Percentiles rank a stretch among this genome's conserved stretches.
Conservation (phyloP, 2,888 invertebrate genomes). For the Rotaria socialis region DNA sequence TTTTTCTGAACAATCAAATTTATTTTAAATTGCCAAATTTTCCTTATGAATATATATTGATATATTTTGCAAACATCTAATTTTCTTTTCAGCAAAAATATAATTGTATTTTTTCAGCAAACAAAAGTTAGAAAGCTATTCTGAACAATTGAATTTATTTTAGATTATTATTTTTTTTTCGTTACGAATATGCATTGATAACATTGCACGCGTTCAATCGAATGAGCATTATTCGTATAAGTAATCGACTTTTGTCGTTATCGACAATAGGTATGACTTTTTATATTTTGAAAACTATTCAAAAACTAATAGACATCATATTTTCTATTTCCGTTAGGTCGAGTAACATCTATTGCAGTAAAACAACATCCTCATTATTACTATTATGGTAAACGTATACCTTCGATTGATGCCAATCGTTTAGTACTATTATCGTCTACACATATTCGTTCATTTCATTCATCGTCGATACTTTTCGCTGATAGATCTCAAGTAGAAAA, state of each 20-base stretch:
- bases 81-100: constrained; percentile 36
- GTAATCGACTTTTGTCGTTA: neutral
- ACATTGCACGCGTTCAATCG: neutral
- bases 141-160: neutral
- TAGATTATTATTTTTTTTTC: neutral
- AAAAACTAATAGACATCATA: too few relatives aligned
- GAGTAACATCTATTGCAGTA: neutral
- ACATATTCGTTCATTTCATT: constrained; percentile 23
- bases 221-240: neutral
- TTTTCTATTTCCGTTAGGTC: too few relatives aligned
- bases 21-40: too few relatives aligned
- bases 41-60: too few relatives aligned
- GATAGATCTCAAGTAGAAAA: constrained; percentile 79
- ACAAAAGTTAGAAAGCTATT: neutral
- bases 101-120: neutral
- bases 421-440: neutral
- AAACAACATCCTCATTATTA: neutral
- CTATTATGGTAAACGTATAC: neutral
- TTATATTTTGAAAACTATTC: too few relatives aligned
- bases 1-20: neutral
- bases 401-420: neutral
- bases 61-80: constrained; percentile 25
- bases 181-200: neutral
- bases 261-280: neutral
- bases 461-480: constrained; percentile 45